Evolutionary conservation across 2,113 vertebrate species (phyloP).

Genomic region (Mystacornis crossleyi): DNA sequence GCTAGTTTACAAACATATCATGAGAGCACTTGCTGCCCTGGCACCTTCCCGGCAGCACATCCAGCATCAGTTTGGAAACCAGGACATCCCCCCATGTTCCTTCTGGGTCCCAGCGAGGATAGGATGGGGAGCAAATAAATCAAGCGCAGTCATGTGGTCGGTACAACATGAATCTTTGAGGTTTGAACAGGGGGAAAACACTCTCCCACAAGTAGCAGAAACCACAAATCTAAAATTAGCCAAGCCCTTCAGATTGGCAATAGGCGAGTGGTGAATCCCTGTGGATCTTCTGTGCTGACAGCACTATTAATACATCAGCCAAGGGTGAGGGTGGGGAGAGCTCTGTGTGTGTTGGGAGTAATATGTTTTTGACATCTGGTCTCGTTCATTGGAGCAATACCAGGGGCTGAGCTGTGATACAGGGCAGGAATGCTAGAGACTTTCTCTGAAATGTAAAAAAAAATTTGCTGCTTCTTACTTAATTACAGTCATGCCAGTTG

Average conservation of each 20-base stretch:
- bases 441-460: not conserved
- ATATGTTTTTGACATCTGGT: not conserved
- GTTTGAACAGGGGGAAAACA: not conserved
- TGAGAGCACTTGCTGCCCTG: not conserved
- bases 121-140: not conserved
- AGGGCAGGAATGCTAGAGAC: not conserved
- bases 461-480: constrained; percentile 50
- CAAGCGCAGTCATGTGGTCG: not conserved
- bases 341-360: not conserved
- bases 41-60: not conserved
- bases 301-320: constrained; percentile 54
- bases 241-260: not conserved
- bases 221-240: constrained; percentile 53
- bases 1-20: constrained; percentile 19
- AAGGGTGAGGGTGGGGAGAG: not conserved
- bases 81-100: not conserved
- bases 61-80: not conserved
- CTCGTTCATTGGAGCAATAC: not conserved
- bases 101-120: not conserved
- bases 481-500: constrained; percentile 73
- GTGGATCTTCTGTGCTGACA: not conserved
- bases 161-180: not conserved
- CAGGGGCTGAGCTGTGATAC: not conserved
- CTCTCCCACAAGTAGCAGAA: constrained; percentile 3
- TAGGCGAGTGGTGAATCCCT: constrained; percentile 48